Percentiles rank a stretch among this genome's conserved stretches.
Conservation (phyloP, 2,888 invertebrate genomes). For the Thera obeliscata region DNA sequence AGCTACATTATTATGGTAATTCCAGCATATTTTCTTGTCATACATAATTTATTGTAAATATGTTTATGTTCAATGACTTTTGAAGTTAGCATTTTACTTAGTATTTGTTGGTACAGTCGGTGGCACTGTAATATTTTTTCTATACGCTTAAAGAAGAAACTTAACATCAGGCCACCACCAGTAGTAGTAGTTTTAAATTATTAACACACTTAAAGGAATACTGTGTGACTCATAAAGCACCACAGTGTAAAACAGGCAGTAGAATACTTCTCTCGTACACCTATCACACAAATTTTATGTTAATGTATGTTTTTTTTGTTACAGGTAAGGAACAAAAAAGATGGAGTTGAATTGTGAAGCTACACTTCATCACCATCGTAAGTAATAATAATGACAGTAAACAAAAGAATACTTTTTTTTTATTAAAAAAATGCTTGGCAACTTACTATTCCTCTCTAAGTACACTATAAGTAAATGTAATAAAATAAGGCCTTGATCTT, state of each 20-base stretch:
- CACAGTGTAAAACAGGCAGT: conserved; percentile 8
- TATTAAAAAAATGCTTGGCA: no score
- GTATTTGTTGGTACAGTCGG: neutral
- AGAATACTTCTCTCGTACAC: no score
- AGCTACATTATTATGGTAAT: conserved; percentile 29
- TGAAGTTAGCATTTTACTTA: neutral
- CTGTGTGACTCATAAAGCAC: neutral
- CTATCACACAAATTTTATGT: no score
- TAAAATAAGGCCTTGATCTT: conserved; percentile 1
- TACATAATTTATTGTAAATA: conserved; percentile 17
- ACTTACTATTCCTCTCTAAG: no score
- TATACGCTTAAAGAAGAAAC: no score
- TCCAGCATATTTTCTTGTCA: conserved; percentile 27
- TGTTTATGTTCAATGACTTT: conserved; percentile 8
- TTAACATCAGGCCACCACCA: no score
- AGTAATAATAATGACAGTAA: neutral
- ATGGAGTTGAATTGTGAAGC: neutral
- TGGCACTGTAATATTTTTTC: no score
- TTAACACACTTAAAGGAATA: no score
- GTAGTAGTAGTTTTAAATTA: no score
- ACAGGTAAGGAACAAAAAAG: conserved; percentile 7
- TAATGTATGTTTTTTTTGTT: conserved; percentile 11
- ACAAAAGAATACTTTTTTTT: neutral
- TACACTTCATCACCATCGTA: neutral
- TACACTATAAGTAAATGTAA: neutral